Evolutionary conservation across 2,113 vertebrate species (phyloP), one percentile per base, ranked within the genome.

Genomic region (Gadus chalcogrammus): DNA sequence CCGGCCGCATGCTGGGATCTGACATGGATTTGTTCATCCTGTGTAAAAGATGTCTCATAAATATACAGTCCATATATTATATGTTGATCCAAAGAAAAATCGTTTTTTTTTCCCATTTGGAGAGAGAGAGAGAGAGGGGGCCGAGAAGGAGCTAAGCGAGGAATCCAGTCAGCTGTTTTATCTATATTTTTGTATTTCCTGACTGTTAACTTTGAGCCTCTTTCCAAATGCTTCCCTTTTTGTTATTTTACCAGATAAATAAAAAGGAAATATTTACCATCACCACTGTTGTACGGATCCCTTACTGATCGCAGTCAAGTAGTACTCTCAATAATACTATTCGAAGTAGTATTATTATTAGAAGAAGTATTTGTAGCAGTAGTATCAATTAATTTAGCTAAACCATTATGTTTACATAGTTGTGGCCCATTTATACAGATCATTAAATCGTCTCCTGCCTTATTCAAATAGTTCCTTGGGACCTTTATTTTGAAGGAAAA

Each of bases 131-230:
- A 48, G 42, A 13, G 11, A 48, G 42, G 2, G 9, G 42, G 42
- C 12, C 65, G 73, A 31, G 59, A 1, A 22, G 17, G n/a, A 61
- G 59, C 18, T 7, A 61, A 79, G 84, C 75, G 86, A 77, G 79
- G n/a, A 86, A 79, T 78, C 67, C 38, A 84, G 85, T 86, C 69
- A 79, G 42, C 76, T 69, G 70, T 86, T 85, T 85, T 85, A 87
- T 90, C 86, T 88, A 81, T 92, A 89, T 92, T 92, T 92, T 91
- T 91, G 84, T 89, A 89, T 91, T 90, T 87, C 84, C 69, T 77
- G 74, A 83, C 81, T 82, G 72, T 85, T 86, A 76, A 84, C 80
- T 70, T 76, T 67, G 20, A 58, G 64, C 69, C 70, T 83, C 83
- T 88, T 85, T 88, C 79, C 84, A 86, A 81, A 86, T 73, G 81